phyloP scores from a whole-genome alignment of 2,888 invertebrate genomes.

The Morpho achilles region DNA sequence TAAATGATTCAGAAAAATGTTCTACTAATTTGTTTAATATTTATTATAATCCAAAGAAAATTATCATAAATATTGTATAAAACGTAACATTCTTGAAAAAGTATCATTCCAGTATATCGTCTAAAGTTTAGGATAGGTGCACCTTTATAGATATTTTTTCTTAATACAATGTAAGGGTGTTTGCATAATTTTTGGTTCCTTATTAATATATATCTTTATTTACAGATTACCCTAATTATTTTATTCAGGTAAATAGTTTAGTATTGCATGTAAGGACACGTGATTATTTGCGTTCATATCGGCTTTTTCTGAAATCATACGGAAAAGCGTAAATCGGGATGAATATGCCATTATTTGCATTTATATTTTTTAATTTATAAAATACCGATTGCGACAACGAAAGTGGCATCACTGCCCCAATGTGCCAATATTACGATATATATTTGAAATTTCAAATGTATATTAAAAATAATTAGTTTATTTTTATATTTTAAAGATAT shows the following conservation, averaged over 20 bases:
- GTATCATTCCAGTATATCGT: conserved; percentile 76
- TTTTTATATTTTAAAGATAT: conserved; percentile 20
- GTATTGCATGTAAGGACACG: conserved; percentile 26
- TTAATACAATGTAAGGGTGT: conserved; percentile 37
- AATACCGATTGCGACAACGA: conserved; percentile 47
- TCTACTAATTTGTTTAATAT: conserved; percentile 32
- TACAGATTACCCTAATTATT: conserved; percentile 48
- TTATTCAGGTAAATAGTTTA: conserved; percentile 31
- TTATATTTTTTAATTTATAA: conserved; percentile 61
- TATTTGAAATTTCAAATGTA: conserved; percentile 23
- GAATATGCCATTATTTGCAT: conserved; percentile 76
- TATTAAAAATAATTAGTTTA: conserved; percentile 30
- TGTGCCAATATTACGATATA: conserved; percentile 52
- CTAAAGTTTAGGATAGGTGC: conserved; percentile 74
- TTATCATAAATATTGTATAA: conserved; percentile 40
- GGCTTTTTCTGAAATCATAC: conserved; percentile 16
- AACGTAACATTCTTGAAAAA: conserved; percentile 75
- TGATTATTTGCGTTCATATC: conserved; percentile 21
- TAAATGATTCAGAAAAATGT: conserved; percentile 30
- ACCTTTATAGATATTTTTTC: conserved; percentile 54
- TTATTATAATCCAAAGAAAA: conserved; percentile 31
- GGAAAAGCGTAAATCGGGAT: conserved; percentile 47
- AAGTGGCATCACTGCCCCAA: conserved; percentile 46
- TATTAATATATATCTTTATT: conserved; percentile 50
- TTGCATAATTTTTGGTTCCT: conserved; percentile 61